Percentiles rank a stretch among this genome's conserved stretches.
Evolutionary conservation across 2,888 invertebrate species (phyloP).

Genomic region (Pristionchus japonicus): DNA sequence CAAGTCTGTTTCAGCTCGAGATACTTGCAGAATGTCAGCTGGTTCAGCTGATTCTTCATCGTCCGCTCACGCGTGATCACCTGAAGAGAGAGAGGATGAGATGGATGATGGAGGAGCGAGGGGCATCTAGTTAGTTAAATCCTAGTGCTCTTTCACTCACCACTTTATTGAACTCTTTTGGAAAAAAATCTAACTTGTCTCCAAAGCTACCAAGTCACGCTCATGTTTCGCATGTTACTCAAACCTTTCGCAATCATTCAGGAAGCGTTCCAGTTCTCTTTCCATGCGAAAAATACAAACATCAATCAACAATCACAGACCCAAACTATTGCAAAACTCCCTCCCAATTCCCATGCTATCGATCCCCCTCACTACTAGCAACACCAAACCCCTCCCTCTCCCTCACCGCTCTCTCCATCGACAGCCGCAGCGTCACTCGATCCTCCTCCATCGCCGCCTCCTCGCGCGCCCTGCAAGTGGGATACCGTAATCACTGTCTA

Average conservation of each 20-base stretch:
- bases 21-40: not conserved
- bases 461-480: not conserved
- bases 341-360: not conserved
- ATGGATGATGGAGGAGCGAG: not conserved
- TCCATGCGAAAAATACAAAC: no score
- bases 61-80: not conserved
- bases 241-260: no score
- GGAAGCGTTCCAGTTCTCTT: no score
- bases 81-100: not conserved
- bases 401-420: constrained; percentile 15
- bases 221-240: no score
- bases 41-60: not conserved
- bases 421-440: not conserved
- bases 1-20: constrained; percentile 15
- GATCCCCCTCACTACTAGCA: not conserved
- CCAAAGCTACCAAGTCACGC: no score
- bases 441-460: not conserved
- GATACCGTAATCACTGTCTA: not conserved
- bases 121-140: no score
- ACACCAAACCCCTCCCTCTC: no score
- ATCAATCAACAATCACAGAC: no score
- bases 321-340: no score
- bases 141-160: no score
- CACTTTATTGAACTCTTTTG: no score
- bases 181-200: no score